Percentiles rank a stretch among this genome's conserved stretches.
These are phyloP conservation scores for Amaurobius ferox DNA, from an alignment of 2,888 invertebrate species.

Conservation along the genomic window DNA sequence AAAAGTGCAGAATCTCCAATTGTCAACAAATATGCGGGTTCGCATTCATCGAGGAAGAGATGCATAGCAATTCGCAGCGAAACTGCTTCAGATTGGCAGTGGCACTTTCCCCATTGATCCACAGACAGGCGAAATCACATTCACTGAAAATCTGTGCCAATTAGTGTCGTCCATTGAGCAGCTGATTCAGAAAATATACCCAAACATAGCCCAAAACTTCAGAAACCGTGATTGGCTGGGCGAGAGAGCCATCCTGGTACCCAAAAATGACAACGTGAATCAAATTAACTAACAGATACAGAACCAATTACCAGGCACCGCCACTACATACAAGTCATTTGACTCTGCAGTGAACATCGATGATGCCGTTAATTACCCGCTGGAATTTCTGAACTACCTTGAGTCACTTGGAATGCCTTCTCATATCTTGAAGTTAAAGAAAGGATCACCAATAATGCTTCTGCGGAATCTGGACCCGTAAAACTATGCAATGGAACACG, in stretches of 20 bases:
- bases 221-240: slow-evolving; percentile 47
- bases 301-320: slow-evolving; percentile 6
- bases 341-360: slow-evolving; percentile 69
- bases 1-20: slow-evolving; percentile 45
- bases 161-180: slow-evolving; percentile 1
- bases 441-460: slow-evolving; percentile 49
- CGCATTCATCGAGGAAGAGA: slow-evolving; percentile 41
- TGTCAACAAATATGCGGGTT: slow-evolving; percentile 72
- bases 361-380: slow-evolving; percentile 55
- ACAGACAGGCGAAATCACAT: slow-evolving; percentile 16
- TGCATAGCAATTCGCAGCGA: slow-evolving; percentile 42
- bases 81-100: slow-evolving; percentile 62
- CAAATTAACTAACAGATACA: slow-evolving; percentile 7
- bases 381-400: slow-evolving; percentile 65
- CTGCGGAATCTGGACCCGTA: slow-evolving; percentile 19
- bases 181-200: slow-evolving; percentile 34
- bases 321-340: slow-evolving; percentile 68
- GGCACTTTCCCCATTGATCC: slow-evolving; percentile 30
- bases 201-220: slow-evolving; percentile 15
- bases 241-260: slow-evolving; percentile 66
- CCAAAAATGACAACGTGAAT: slow-evolving; percentile 44
- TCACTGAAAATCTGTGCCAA: slow-evolving; percentile 32
- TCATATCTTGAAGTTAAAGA: slow-evolving; percentile 31
- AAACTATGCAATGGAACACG: background rate
- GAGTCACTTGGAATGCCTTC: slow-evolving; percentile 63